Evolutionary conservation across 2,888 invertebrate species (phyloP).

Genomic region (Cordilura impudica): DNA sequence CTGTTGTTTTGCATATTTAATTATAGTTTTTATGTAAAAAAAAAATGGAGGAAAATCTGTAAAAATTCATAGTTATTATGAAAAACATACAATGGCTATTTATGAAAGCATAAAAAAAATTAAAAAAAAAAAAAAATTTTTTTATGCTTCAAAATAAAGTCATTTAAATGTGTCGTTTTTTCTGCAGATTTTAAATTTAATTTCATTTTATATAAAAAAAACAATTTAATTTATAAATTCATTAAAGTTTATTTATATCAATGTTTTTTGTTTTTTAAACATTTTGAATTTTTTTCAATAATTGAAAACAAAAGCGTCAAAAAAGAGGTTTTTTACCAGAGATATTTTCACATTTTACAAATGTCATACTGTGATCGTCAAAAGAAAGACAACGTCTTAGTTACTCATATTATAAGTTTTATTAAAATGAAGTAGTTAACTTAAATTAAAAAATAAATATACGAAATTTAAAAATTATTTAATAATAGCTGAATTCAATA

Average conservation of each 20-base stretch:
- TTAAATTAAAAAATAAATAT: too few species aligned
- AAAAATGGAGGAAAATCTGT: background rate
- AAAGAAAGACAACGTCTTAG: too few species aligned
- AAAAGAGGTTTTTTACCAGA: too few species aligned
- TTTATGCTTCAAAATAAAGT: constrained; percentile 1
- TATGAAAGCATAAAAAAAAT: background rate
- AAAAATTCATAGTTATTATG: background rate
- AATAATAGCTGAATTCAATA: too few species aligned
- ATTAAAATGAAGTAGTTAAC: too few species aligned
- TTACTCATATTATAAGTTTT: too few species aligned
- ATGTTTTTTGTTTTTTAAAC: too few species aligned
- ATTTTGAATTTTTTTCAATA: too few species aligned
- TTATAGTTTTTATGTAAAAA: constrained; percentile 2
- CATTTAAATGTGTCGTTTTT: constrained; percentile 5
- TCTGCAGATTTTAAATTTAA: background rate
- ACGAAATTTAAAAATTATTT: too few species aligned
- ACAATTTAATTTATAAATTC: background rate
- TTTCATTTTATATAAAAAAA: background rate
- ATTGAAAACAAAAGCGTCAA: too few species aligned
- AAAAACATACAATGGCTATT: background rate
- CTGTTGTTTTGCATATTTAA: background rate
- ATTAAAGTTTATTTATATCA: background rate
- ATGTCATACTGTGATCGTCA: too few species aligned
- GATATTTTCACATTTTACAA: too few species aligned
- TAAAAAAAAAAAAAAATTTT: background rate